A percentile compares a stretch with the other conserved stretches of the same genome.
These are phyloP conservation scores for Thunnus albacares DNA, from an alignment of 2,797 vertebrate genomes.

Conservation along the genomic window DNA sequence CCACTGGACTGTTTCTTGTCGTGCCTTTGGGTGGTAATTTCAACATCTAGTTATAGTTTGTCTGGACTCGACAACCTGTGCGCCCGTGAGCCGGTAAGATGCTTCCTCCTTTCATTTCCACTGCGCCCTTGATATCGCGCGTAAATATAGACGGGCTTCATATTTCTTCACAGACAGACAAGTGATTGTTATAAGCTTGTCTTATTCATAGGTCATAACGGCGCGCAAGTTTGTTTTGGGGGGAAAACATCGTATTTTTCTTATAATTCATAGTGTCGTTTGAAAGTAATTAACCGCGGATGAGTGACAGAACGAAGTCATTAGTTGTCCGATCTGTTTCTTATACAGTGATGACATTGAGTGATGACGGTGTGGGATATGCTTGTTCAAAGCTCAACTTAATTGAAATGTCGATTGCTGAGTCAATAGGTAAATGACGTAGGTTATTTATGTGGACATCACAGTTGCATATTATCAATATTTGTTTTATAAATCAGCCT, in stretches of 20 bases:
- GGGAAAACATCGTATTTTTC: background rate
- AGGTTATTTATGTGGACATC: conserved; percentile 22
- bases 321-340: conserved; percentile 41
- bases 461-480: conserved; percentile 10
- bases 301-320: conserved; percentile 59
- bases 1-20: conserved; percentile 81
- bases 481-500: conserved; percentile 14
- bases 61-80: conserved; percentile 78
- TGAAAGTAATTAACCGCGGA: conserved; percentile 20
- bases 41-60: conserved; percentile 72
- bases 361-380: conserved; percentile 49
- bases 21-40: conserved; percentile 67
- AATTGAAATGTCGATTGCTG: conserved; percentile 76
- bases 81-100: conserved; percentile 86
- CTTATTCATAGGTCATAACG: background rate
- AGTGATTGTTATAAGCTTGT: background rate
- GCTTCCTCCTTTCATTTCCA: conserved; percentile 26
- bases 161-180: background rate
- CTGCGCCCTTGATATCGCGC: conserved; percentile 13
- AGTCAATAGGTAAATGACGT: conserved; percentile 55
- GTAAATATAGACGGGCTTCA: background rate
- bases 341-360: conserved; percentile 66
- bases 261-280: conserved; percentile 1
- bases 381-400: conserved; percentile 69
- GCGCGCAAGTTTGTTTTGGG: conserved; percentile 19